These are phyloP conservation scores for Phalanger gymnotis DNA, from an alignment of 2,797 vertebrate genomes.

Conservation along the genomic window DNA sequence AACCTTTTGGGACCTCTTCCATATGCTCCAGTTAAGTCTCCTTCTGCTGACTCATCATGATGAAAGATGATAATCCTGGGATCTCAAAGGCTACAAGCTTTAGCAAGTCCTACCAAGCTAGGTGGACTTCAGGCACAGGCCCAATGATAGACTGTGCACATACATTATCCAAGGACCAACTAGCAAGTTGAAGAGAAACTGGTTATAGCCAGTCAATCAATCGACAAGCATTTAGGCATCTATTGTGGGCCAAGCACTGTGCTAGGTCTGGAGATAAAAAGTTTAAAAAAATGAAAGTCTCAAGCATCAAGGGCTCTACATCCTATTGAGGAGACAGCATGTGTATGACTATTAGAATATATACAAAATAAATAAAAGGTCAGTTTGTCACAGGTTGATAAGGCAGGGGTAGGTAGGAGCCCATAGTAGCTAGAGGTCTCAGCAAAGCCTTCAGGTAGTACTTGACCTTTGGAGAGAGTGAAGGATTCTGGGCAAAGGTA, in stretches of 20 bases:
- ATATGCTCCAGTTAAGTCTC: background rate
- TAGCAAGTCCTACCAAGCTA: background rate
- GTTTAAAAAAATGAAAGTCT: background rate
- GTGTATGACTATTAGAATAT: background rate
- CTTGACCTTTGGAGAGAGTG: background rate
- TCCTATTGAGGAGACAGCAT: background rate
- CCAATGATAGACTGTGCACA: background rate
- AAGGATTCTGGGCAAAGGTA: background rate
- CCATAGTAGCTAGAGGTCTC: background rate
- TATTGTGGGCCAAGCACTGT: background rate
- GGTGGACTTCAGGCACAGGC: background rate
- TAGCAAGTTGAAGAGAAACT: background rate
- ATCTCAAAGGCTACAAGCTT: background rate
- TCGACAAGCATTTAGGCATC: background rate
- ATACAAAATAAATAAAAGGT: background rate
- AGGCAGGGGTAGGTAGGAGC: background rate
- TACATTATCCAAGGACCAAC: background rate
- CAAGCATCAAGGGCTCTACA: background rate
- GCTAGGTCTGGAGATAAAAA: background rate
- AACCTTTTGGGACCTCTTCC: background rate
- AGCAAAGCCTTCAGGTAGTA: background rate
- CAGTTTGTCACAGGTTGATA: background rate
- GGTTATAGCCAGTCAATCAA: background rate
- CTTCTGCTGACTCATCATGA: background rate
- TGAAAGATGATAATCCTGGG: background rate